phyloP scores from a whole-genome alignment of 2,888 invertebrate species.

The Ryuthela nishihirai region DNA sequence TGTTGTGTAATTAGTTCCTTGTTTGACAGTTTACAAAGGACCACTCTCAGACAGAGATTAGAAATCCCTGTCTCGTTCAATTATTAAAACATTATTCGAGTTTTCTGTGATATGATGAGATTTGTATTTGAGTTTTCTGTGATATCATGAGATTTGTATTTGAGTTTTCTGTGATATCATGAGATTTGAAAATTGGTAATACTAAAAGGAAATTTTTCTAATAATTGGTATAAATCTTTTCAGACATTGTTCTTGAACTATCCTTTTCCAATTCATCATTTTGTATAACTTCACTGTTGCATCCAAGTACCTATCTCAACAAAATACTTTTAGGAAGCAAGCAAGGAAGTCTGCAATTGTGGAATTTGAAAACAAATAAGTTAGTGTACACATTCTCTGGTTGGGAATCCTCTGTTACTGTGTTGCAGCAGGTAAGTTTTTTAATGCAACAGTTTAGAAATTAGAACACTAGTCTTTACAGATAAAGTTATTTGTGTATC shows the following conservation, averaged over 20 bases:
- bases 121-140: too few relatives aligned
- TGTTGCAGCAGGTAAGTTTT: slow-evolving; percentile 64
- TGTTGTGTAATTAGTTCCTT: too few relatives aligned
- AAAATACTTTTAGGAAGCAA: slow-evolving; percentile 84
- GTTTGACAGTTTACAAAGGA: too few relatives aligned
- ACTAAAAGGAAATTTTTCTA: not conserved
- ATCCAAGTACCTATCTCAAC: slow-evolving; percentile 92
- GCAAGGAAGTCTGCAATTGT: slow-evolving; percentile 78
- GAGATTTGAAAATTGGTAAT: not conserved
- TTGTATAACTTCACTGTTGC: slow-evolving; percentile 73
- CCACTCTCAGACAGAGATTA: too few relatives aligned
- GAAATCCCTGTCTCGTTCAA: too few relatives aligned
- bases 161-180: not conserved
- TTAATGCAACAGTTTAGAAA: too few relatives aligned
- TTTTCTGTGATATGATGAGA: too few relatives aligned
- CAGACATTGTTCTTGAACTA: slow-evolving; percentile 50
- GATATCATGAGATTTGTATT: not conserved
- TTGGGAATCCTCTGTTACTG: slow-evolving; percentile 67
- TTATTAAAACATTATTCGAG: too few relatives aligned
- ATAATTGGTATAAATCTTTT: slow-evolving; percentile 2
- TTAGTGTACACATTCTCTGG: slow-evolving; percentile 71
- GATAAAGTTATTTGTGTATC: too few relatives aligned
- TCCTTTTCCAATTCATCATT: slow-evolving; percentile 61
- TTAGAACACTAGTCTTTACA: too few relatives aligned
- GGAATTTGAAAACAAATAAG: slow-evolving; percentile 78